These are phyloP conservation scores for Caenorhabditis doughertyi DNA, from an alignment of 2,888 invertebrate species.

Conservation along the genomic window DNA sequence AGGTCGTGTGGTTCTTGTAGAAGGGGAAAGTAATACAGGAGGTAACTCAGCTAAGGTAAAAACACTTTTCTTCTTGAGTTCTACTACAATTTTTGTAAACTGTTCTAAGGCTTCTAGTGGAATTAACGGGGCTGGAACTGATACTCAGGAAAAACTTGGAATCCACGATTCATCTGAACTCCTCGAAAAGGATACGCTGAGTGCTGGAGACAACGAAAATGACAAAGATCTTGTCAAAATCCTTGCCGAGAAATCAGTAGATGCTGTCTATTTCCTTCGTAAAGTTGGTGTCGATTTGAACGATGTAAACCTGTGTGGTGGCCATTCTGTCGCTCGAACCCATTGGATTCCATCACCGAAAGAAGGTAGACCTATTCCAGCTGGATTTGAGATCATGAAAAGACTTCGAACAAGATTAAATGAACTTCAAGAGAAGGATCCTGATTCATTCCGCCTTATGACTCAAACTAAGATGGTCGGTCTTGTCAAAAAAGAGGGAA, in stretches of 20 bases:
- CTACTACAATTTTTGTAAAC: neutral
- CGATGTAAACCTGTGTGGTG: slow-evolving; percentile 82
- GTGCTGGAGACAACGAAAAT: slow-evolving; percentile 82
- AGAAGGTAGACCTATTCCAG: slow-evolving; percentile 82
- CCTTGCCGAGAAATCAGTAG: slow-evolving; percentile 69
- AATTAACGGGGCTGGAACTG: slow-evolving; percentile 81
- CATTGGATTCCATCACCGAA: slow-evolving; percentile 83
- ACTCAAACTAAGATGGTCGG: slow-evolving; percentile 62
- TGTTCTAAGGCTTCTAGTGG: slow-evolving; percentile 70
- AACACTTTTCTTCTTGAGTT: neutral
- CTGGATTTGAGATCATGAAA: slow-evolving; percentile 82
- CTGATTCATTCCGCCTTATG: slow-evolving; percentile 65
- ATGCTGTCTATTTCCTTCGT: slow-evolving; percentile 42
- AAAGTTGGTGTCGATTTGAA: slow-evolving; percentile 78
- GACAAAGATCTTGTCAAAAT: slow-evolving; percentile 79
- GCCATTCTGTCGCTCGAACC: slow-evolving; percentile 81
- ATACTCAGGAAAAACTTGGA: slow-evolving; percentile 74
- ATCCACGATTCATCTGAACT: slow-evolving; percentile 75
- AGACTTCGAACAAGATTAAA: slow-evolving; percentile 73
- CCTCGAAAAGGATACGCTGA: slow-evolving; percentile 80
- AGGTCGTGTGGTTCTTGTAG: slow-evolving; percentile 76
- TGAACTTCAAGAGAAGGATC: slow-evolving; percentile 68
- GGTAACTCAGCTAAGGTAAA: slow-evolving; percentile 82
- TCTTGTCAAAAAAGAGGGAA: slow-evolving; percentile 48
- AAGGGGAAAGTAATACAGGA: slow-evolving; percentile 79